A percentile compares a stretch with the other conserved stretches of the same genome.
Conservation (phyloP, 2,797 vertebrate genomes). For the Chiroxiphia lanceolata region DNA sequence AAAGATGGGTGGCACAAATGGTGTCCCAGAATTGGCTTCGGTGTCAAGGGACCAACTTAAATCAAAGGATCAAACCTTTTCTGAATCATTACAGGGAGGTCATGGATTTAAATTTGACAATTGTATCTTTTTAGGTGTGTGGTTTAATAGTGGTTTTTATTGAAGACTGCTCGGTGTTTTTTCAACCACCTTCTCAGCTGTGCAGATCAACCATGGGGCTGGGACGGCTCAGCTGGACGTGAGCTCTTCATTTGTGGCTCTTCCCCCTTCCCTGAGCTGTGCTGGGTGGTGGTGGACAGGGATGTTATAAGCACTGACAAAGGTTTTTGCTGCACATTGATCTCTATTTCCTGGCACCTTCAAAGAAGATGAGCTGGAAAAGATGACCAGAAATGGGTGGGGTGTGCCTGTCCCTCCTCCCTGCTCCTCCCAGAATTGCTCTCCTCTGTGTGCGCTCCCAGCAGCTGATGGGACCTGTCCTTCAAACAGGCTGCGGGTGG, state of each 20-base stretch:
- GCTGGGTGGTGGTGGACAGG: background rate
- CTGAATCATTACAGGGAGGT: background rate
- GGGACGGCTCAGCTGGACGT: background rate
- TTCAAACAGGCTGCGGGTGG: background rate
- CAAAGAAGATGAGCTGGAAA: background rate
- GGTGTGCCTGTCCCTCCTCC: background rate
- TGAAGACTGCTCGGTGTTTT: background rate
- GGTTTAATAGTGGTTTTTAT: background rate
- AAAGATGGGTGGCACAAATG: background rate
- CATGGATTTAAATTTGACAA: background rate
- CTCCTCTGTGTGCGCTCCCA: background rate
- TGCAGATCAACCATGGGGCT: background rate
- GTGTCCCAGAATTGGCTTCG: background rate
- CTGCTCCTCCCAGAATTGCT: background rate
- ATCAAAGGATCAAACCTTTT: background rate
- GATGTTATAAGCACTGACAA: background rate
- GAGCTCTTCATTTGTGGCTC: background rate
- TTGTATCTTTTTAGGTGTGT: background rate
- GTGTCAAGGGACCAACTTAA: background rate
- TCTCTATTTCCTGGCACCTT: background rate
- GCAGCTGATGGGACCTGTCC: fast-evolving
- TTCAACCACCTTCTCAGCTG: background rate
- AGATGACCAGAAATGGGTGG: background rate
- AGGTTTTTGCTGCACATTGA: fast-evolving
- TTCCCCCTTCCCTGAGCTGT: background rate